phyloP scores from a whole-genome alignment of 2,113 vertebrate species.

The Oryzias javanicus region DNA sequence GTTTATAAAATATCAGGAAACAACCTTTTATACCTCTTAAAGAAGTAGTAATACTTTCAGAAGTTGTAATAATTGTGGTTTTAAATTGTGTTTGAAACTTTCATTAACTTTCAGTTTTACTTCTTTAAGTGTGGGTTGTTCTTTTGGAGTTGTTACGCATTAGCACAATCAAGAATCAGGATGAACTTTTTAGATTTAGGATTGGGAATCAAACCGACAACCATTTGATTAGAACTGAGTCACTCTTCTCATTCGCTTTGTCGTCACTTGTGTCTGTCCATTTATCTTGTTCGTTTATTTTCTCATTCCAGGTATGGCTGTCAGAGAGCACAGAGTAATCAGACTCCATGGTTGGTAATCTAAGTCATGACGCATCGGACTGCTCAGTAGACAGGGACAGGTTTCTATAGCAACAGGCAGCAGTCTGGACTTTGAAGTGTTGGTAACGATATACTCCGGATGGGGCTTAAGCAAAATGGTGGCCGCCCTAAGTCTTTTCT shows the following conservation, averaged over 20 bases:
- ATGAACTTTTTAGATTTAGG: too few relatives aligned
- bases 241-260: neutral
- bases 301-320: conserved; percentile 36
- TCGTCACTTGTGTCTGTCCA: neutral
- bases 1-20: too few relatives aligned
- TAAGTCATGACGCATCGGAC: conserved; percentile 57
- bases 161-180: too few relatives aligned
- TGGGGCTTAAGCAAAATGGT: conserved; percentile 46
- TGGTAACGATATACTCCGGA: conserved; percentile 47
- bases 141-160: too few relatives aligned
- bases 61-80: too few relatives aligned
- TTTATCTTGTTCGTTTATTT: conserved; percentile 24
- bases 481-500: conserved; percentile 14
- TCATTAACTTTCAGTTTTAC: too few relatives aligned
- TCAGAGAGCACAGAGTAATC: conserved; percentile 44
- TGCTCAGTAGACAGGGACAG: conserved; percentile 47
- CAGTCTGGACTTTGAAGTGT: conserved; percentile 57
- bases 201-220: neutral
- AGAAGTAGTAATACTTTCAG: too few relatives aligned
- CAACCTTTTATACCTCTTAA: too few relatives aligned
- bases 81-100: too few relatives aligned
- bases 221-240: neutral
- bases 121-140: too few relatives aligned
- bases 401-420: conserved; percentile 65
- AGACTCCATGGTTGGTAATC: conserved; percentile 60